Evolutionary conservation across 2,113 vertebrate genomes (phyloP).

Genomic region (Neogale vison): DNA sequence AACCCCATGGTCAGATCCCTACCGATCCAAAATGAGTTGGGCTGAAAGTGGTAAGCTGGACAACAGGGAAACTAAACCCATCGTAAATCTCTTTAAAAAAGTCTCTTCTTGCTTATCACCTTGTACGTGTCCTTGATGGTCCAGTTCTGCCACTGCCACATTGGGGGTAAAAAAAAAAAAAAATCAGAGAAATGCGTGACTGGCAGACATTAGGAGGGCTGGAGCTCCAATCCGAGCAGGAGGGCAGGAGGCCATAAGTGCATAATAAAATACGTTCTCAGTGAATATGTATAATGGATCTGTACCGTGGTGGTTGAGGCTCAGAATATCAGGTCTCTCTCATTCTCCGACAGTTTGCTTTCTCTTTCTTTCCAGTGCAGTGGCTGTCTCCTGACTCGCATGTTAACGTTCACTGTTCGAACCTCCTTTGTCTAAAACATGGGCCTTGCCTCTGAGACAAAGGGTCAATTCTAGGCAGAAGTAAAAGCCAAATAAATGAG

Average conservation of each 20-base stretch:
- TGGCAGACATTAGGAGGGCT: background rate
- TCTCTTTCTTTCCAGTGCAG: background rate
- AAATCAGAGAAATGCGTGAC: background rate
- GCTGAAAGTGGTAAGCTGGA: background rate
- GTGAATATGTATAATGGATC: too few relatives aligned
- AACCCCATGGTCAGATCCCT: slow-evolving; percentile 10
- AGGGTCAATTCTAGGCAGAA: slow-evolving; percentile 54
- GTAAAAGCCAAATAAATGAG: slow-evolving; percentile 54
- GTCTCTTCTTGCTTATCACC: slow-evolving; percentile 42
- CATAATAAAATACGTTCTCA: background rate
- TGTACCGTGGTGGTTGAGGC: rapidly evolving
- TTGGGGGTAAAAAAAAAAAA: background rate
- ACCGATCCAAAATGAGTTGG: slow-evolving; percentile 27
- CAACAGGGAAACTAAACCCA: background rate
- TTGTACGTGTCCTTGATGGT: slow-evolving; percentile 51
- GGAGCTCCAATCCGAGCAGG: background rate
- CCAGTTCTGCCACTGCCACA: background rate
- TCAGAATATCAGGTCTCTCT: background rate
- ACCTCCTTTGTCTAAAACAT: slow-evolving; percentile 43
- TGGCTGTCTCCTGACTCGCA: background rate
- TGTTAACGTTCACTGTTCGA: background rate
- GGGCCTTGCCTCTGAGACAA: slow-evolving; percentile 52
- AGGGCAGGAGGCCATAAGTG: background rate
- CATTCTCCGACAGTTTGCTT: background rate
- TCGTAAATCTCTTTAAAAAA: slow-evolving; percentile 52